A percentile compares a stretch with the other conserved stretches of the same genome.
These are phyloP conservation scores for Cheilosia scutellata DNA, from an alignment of 2,888 invertebrate genomes.

Conservation along the genomic window DNA sequence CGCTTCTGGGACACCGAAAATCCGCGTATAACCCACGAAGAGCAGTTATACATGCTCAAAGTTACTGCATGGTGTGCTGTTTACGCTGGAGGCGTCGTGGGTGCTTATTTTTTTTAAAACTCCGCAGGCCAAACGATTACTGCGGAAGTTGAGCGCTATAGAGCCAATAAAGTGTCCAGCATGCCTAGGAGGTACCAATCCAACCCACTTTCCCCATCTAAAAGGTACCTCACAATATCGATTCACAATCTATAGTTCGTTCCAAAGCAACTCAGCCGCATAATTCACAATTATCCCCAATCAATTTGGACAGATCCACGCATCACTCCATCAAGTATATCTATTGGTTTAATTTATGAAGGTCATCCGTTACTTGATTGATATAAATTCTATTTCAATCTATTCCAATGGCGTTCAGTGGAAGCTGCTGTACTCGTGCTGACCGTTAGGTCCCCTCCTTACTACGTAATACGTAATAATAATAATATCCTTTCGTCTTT, in stretches of 20 bases:
- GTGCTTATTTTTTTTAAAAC: no score
- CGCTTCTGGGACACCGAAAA: no score
- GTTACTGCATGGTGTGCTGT: no score
- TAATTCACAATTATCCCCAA: constrained; percentile 62
- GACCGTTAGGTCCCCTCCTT: background rate
- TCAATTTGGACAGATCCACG: constrained; percentile 37
- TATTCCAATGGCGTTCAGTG: constrained; percentile 51
- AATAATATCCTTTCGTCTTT: constrained; percentile 74
- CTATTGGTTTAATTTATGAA: constrained; percentile 68
- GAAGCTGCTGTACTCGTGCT: background rate
- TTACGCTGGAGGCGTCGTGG: no score
- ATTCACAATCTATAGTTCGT: background rate
- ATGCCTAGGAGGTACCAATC: no score
- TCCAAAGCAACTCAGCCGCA: constrained; percentile 47
- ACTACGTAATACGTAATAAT: constrained; percentile 4
- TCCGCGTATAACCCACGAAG: no score
- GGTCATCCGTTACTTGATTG: constrained; percentile 70
- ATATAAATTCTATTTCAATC: constrained; percentile 73
- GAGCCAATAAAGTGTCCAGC: no score
- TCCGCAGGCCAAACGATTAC: no score
- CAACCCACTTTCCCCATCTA: background rate
- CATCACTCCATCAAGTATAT: constrained; percentile 16
- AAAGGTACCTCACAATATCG: background rate
- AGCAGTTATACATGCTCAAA: no score
- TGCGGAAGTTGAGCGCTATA: no score